Base-by-base conservation (phyloP, 2,888 invertebrate species). In the Drosophila siamana region DNA sequence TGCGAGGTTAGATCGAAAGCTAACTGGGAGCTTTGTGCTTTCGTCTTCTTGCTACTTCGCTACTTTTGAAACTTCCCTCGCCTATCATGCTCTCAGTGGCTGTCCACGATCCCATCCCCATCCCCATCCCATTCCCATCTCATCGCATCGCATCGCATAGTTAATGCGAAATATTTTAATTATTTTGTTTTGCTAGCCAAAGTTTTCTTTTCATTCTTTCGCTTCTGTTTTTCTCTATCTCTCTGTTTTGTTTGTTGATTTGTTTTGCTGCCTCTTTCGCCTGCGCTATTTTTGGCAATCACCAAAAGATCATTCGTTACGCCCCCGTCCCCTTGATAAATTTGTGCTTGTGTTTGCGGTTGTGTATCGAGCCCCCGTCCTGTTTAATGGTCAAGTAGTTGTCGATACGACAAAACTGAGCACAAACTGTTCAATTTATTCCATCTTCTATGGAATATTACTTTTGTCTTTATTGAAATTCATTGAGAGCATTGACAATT, bases 151-250 rank as follows among this genome's bases (percentile, higher is more conserved):
- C 51, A 51, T 51, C 16, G 38, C 19, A 57, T 50, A 54, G 28
- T 61, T 63, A 78, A 85, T 78, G 71, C 48, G 54, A 72, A 82
- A 70, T 73, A 76, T 71, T 71, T 88, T 73, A 77, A 85, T 85
- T 86, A 70, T 77, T 88, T 85, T 85, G 89, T 85, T 84, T 85
- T 87, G 78, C 61, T 47, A 38, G 11, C 26, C 15, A 40, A 19
- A 24, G 36, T 41, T 59, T 59, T 16, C 33, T 41, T 33, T 28
- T 28, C 8, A 1, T 16, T n/a, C 19, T 30, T 47, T 5, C 36
- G 15, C 8, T 13, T 2, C 8, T 16, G 51, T 69, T 22, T 30
- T 16, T 36, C n/a, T n/a, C n/a, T n/a, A n/a, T 43, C 24, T 46
- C 40, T 51, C 26, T 28, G 36, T 48, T 9, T 40, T 33, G 41